Conservation (phyloP, 2,797 vertebrate genomes). For the Holocentrus rufus region DNA sequence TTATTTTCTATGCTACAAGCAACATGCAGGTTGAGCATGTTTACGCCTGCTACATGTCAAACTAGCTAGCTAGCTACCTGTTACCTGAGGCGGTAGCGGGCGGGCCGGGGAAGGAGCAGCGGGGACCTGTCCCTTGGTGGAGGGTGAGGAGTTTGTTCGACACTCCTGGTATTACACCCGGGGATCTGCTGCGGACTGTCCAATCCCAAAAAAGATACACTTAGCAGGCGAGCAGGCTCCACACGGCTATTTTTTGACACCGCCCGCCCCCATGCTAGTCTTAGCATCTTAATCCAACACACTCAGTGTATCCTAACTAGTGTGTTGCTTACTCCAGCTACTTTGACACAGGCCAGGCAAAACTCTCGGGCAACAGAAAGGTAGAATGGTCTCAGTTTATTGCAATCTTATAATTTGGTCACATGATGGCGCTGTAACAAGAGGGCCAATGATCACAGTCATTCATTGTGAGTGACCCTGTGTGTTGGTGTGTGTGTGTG, state of each 20-base stretch:
- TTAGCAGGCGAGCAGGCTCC: constrained; percentile 39
- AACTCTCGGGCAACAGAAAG: constrained; percentile 22
- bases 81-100: constrained; percentile 76
- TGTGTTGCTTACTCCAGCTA: constrained; percentile 9
- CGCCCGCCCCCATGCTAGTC: constrained; percentile 63
- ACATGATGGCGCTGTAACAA: constrained; percentile 50
- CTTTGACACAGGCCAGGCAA: neutral
- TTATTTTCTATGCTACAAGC: too few relatives aligned
- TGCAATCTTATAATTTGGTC: constrained; percentile 45
- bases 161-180: neutral
- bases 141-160: constrained; percentile 29
- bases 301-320: neutral
- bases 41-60: neutral
- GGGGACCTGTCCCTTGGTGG: constrained; percentile 36
- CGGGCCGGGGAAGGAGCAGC: constrained; percentile 37
- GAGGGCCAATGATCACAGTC: neutral
- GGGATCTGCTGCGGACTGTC: neutral
- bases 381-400: constrained; percentile 13
- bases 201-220: constrained; percentile 31
- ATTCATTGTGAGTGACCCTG: too few relatives aligned
- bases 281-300: constrained; percentile 74
- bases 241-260: constrained; percentile 49
- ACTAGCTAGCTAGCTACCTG: constrained; percentile 3
- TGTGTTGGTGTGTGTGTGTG: neutral
- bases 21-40: neutral